Percentiles rank a stretch among this genome's conserved stretches.
phyloP scores from a whole-genome alignment of 1,140 invertebrate genomes.

The Archegozetes longisetosus region DNA sequence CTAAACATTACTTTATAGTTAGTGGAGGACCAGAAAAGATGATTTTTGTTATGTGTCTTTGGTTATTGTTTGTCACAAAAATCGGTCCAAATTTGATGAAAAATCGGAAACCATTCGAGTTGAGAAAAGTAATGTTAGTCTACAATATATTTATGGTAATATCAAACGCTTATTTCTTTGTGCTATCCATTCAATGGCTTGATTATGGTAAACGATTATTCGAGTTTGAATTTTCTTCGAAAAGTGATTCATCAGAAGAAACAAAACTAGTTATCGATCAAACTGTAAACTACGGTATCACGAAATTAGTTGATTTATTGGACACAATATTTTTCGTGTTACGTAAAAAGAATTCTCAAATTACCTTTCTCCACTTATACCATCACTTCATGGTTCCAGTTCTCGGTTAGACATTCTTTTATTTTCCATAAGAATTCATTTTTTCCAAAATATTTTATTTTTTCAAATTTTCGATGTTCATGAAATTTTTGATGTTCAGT shows the following conservation, averaged over 20 bases:
- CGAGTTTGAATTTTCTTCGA: not conserved
- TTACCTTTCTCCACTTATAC: conserved; percentile 79
- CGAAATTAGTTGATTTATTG: conserved; percentile 80
- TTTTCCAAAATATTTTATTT: too few relatives aligned
- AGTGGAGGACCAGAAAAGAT: conserved; percentile 11
- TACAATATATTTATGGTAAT: conserved; percentile 43
- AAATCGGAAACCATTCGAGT: conserved; percentile 59
- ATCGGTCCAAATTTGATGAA: conserved; percentile 68
- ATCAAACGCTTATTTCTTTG: conserved; percentile 17
- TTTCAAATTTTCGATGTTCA: too few relatives aligned
- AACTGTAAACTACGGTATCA: conserved; percentile 15
- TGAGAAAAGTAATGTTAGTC: conserved; percentile 52
- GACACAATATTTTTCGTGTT: conserved; percentile 84
- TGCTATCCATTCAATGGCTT: not conserved
- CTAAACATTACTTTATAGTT: conserved; percentile 44
- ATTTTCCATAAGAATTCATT: too few relatives aligned
- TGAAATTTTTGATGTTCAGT: too few relatives aligned
- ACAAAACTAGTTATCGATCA: not conserved
- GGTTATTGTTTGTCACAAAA: conserved; percentile 61
- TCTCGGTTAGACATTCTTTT: conserved; percentile 15
- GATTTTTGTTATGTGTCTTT: conserved; percentile 25
- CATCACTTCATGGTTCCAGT: conserved; percentile 48
- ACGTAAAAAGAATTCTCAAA: conserved; percentile 66
- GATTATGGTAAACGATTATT: not conserved
- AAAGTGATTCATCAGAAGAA: too few relatives aligned